Conservation (phyloP, 2,888 invertebrate genomes). For the Keiferia lycopersicella region DNA sequence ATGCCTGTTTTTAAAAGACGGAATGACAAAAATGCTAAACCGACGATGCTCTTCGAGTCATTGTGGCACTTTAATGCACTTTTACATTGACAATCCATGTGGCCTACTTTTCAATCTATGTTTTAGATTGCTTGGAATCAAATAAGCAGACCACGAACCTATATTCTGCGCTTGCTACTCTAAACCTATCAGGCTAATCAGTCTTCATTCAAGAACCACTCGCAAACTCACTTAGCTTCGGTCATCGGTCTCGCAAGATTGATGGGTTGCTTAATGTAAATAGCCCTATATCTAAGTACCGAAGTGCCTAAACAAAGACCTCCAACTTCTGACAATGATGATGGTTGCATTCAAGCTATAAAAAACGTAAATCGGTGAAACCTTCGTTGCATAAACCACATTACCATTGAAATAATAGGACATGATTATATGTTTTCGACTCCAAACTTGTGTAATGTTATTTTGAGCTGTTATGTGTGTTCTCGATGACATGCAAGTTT, state of each 20-base stretch:
- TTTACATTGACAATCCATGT: too few relatives aligned
- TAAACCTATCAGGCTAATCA: too few relatives aligned
- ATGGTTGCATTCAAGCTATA: neutral
- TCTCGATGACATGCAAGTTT: conserved; percentile 6
- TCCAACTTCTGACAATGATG: too few relatives aligned
- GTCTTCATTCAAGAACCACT: too few relatives aligned
- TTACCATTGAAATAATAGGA: neutral
- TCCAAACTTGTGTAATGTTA: neutral
- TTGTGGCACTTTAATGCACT: too few relatives aligned
- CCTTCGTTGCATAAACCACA: neutral
- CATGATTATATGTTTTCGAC: conserved; percentile 9
- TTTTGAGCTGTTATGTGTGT: neutral
- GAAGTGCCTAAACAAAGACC: neutral
- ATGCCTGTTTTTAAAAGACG: too few relatives aligned
- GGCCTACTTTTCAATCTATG: too few relatives aligned
- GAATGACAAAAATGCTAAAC: too few relatives aligned
- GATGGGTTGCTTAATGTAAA: neutral
- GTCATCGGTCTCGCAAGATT: neutral
- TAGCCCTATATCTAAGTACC: neutral
- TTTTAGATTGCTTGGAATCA: too few relatives aligned
- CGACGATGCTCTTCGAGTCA: too few relatives aligned
- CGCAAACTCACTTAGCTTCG: neutral
- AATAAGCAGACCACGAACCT: too few relatives aligned
- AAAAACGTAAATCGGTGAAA: neutral
- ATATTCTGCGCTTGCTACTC: too few relatives aligned